Percentiles rank a stretch among this genome's conserved stretches.
phyloP scores from a whole-genome alignment of 2,797 vertebrate genomes.

The Pseudocheirus occidentalis region DNA sequence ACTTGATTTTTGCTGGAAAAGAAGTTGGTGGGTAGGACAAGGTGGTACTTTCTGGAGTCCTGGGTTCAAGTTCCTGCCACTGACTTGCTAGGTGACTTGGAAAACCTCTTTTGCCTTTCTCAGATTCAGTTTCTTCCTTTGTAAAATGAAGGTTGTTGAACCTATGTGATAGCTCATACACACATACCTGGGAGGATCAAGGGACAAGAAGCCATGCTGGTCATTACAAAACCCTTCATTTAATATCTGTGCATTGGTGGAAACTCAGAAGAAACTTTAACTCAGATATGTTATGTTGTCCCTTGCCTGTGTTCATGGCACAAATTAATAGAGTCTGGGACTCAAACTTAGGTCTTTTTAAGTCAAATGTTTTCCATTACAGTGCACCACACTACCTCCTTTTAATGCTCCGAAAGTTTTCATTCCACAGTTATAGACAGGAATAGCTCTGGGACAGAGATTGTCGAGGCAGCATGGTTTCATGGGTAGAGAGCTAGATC shows the following conservation, averaged over 20 bases:
- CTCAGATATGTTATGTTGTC: neutral
- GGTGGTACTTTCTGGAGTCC: neutral
- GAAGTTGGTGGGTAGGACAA: neutral
- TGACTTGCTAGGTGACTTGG: neutral
- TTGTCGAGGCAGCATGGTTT: neutral
- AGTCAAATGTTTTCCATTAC: neutral
- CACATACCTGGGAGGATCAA: neutral
- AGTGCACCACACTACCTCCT: neutral
- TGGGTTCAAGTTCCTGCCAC: neutral
- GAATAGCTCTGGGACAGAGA: neutral
- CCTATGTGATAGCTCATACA: neutral
- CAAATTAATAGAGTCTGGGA: neutral
- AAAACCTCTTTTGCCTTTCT: neutral
- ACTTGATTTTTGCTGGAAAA: neutral
- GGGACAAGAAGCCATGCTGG: neutral
- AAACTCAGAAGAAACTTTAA: neutral
- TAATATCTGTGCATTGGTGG: neutral
- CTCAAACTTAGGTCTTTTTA: neutral
- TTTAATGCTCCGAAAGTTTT: neutral
- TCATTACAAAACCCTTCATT: neutral
- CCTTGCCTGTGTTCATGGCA: neutral
- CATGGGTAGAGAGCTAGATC: neutral
- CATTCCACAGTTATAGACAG: neutral
- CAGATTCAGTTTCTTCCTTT: neutral
- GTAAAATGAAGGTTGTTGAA: neutral